A percentile compares a stretch with the other conserved stretches of the same genome.
Conservation (phyloP, 2,888 invertebrate genomes). For the Phalangium opilio region DNA sequence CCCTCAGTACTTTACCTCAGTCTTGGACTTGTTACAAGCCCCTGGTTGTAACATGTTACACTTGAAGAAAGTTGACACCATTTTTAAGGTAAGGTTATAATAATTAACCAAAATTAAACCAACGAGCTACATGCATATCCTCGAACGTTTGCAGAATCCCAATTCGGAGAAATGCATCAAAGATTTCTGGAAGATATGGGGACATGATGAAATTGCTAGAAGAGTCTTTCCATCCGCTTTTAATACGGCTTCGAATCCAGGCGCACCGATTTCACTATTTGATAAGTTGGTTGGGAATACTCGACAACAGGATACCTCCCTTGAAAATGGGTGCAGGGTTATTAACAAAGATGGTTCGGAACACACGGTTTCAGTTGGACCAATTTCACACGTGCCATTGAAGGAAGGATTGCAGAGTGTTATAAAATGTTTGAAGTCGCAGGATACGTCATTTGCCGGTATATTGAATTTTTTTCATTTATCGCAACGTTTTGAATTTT, state of each 20-base stretch:
- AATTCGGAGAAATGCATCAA: conserved; percentile 16
- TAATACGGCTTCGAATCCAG: conserved; percentile 13
- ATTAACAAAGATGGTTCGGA: conserved; percentile 9
- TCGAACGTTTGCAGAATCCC: conserved; percentile 20
- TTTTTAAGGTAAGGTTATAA: conserved; percentile 18
- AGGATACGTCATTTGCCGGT: conserved; percentile 20
- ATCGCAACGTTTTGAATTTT: too few relatives aligned
- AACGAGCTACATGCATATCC: conserved; percentile 2
- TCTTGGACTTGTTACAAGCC: conserved; percentile 19
- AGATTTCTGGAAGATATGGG: conserved; percentile 22
- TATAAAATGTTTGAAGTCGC: conserved; percentile 22
- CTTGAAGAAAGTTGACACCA: conserved; percentile 21
- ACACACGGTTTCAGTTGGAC: conserved; percentile 11
- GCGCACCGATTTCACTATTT: conserved; percentile 15
- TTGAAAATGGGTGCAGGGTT: background rate
- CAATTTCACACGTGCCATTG: conserved; percentile 20
- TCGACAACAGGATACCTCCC: background rate
- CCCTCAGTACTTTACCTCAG: conserved; percentile 20
- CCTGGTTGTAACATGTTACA: conserved; percentile 19
- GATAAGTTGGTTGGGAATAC: conserved; percentile 8
- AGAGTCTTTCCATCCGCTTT: conserved; percentile 21
- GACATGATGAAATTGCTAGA: conserved; percentile 20
- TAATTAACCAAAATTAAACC: too few relatives aligned
- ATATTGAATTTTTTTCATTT: background rate
- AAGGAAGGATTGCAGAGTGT: conserved; percentile 22